Base-by-base conservation (phyloP, 2,888 invertebrate genomes). In the Eupithecia inturbata region DNA sequence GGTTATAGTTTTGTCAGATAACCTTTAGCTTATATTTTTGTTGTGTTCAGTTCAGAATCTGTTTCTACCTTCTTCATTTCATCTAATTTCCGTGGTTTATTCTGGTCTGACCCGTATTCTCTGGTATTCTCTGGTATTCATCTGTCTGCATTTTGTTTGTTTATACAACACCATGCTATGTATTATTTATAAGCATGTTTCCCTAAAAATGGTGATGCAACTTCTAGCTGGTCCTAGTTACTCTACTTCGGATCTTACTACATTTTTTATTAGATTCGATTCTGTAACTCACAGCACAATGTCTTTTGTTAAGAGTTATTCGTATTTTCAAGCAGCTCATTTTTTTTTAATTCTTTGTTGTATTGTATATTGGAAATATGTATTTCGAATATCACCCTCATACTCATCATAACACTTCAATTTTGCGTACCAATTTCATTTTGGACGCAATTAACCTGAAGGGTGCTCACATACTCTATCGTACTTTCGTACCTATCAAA, bases 141-240 rank as follows among this genome's bases (percentile, higher is more conserved):
- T 92, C 89, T 81, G 84, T 91, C 87, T 81, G 79, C 88, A 81
- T 76, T 77, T 79, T 82, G 84, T 83, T 84, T 82, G 79, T 82
- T 77, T 76, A 74, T 75, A 77, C 73, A 75, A 73, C 72, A 78
- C 72, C 77, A 64, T 75, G 72, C 70, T 53, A 82, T 82, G 80
- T 81, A 84, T 81, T 79, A 78, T 79, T 80, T 77, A 79, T 79
- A 81, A 77, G 78, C 78, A 70, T 73, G 80, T 81, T 81, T 78
- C 74, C 72, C 68, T 72, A 77, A 82, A 80, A 78, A 71, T 71
- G 64, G 73, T 79, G 73, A 76, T 75, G 75, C 72, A 78, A 80
- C 57, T 26, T 5, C 72, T 22, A 62, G 66, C 71, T 66, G 19
- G 49, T 69, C 66, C 74, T 14, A 70, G 2, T 57, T 70, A 41